phyloP scores from a whole-genome alignment of 2,888 invertebrate species.

The Oeneis ivallda region DNA sequence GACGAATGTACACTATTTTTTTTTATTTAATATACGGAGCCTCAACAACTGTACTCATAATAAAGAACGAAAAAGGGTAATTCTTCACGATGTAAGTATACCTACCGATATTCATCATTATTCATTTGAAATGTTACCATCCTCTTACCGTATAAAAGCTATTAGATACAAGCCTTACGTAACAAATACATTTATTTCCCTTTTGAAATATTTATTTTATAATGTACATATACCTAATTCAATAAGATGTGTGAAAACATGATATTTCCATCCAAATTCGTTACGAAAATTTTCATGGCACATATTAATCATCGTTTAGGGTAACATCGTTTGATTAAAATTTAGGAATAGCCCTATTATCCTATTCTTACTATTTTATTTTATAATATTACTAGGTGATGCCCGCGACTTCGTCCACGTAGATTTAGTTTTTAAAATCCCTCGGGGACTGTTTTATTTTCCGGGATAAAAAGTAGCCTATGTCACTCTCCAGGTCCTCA shows the following conservation, averaged over 20 bases:
- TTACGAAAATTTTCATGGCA: constrained; percentile 19
- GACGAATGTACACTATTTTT: no score
- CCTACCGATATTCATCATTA: not conserved
- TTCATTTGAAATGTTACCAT: not conserved
- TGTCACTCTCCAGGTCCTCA: no score
- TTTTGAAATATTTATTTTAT: constrained; percentile 10
- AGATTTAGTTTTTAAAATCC: no score
- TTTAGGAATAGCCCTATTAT: no score
- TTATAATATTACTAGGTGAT: no score
- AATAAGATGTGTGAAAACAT: constrained; percentile 8
- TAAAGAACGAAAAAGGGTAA: not conserved
- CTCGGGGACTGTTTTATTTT: no score
- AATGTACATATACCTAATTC: constrained; percentile 2
- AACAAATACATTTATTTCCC: constrained; percentile 10
- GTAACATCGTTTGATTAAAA: constrained; percentile 15
- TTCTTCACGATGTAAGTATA: not conserved
- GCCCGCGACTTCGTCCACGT: no score
- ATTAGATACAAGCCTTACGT: not conserved
- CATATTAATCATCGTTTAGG: constrained; percentile 26
- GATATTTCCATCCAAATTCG: constrained; percentile 15
- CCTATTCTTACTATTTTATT: no score
- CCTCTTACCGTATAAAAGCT: not conserved
- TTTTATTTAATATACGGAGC: no score
- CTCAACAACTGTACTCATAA: no score
- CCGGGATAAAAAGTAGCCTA: no score